Conservation (phyloP, 1,140 invertebrate genomes). For the Bradysia coprophila region DNA sequence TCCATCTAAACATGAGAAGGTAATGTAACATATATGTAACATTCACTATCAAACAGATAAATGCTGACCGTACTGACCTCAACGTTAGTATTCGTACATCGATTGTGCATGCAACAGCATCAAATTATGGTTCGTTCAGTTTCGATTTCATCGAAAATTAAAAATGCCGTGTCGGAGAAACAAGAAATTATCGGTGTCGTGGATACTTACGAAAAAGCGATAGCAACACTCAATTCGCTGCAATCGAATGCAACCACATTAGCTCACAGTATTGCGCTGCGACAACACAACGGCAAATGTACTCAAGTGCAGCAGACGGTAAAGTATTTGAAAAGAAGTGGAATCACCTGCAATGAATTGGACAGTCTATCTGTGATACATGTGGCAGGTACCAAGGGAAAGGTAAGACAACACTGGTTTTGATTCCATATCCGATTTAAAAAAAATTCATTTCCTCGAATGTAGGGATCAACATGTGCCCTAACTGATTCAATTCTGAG, state of each 20-base stretch:
- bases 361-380: slow-evolving; percentile 73
- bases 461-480: slow-evolving; percentile 79
- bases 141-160: too few relatives aligned
- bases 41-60: too few relatives aligned
- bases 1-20: too few relatives aligned
- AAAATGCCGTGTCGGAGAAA: too few relatives aligned
- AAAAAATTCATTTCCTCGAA: not conserved
- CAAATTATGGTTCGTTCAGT: too few relatives aligned
- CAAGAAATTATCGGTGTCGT: too few relatives aligned
- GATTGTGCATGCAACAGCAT: too few relatives aligned
- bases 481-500: slow-evolving; percentile 80
- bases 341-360: slow-evolving; percentile 40
- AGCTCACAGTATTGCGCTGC: slow-evolving; percentile 25
- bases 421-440: not conserved
- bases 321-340: slow-evolving; percentile 40
- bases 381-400: slow-evolving; percentile 91
- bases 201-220: too few relatives aligned
- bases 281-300: slow-evolving; percentile 16
- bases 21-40: too few relatives aligned
- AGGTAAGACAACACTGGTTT: slow-evolving; percentile 19
- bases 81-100: too few relatives aligned
- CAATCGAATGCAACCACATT: slow-evolving; percentile 48
- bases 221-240: slow-evolving; percentile 41
- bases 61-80: too few relatives aligned
- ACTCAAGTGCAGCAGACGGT: slow-evolving; percentile 22